These are phyloP conservation scores for Anser cygnoides DNA, from an alignment of 2,113 vertebrate genomes.

Conservation along the genomic window DNA sequence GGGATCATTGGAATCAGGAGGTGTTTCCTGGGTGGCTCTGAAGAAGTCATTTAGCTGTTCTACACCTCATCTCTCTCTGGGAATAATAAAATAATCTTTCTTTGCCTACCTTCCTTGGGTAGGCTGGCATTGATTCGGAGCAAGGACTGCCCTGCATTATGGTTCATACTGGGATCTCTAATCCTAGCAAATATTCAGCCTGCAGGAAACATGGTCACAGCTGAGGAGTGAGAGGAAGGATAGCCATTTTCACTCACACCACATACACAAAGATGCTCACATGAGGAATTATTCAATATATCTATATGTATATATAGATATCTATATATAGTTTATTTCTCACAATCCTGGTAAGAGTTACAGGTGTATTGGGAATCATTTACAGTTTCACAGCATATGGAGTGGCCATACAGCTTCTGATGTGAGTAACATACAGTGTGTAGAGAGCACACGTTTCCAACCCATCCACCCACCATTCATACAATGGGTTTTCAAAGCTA, in stretches of 20 bases:
- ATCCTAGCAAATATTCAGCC: neutral
- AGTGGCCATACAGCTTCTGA: slow-evolving; percentile 76
- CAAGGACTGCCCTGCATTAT: neutral
- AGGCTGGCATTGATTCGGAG: neutral
- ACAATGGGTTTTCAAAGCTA: slow-evolving; percentile 76
- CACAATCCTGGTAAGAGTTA: slow-evolving; percentile 77
- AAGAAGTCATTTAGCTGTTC: neutral
- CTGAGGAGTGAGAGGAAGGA: neutral
- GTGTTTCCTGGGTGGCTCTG: neutral
- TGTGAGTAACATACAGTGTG: slow-evolving; percentile 70
- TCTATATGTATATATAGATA: slow-evolving; percentile 38
- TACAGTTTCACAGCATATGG: slow-evolving; percentile 77
- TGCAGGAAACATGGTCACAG: neutral
- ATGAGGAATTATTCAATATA: slow-evolving; percentile 67
- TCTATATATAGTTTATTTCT: slow-evolving; percentile 76
- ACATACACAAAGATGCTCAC: neutral
- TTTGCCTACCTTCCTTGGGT: neutral
- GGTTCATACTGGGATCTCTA: neutral
- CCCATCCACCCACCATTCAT: slow-evolving; percentile 71
- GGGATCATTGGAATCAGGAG: rapidly evolving
- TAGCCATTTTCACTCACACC: neutral
- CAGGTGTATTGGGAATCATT: slow-evolving; percentile 75
- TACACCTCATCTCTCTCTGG: neutral
- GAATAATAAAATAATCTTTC: neutral
- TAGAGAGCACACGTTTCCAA: slow-evolving; percentile 67